Evolutionary conservation across 2,113 vertebrate species (phyloP).

Genomic region (Empidonax traillii): DNA sequence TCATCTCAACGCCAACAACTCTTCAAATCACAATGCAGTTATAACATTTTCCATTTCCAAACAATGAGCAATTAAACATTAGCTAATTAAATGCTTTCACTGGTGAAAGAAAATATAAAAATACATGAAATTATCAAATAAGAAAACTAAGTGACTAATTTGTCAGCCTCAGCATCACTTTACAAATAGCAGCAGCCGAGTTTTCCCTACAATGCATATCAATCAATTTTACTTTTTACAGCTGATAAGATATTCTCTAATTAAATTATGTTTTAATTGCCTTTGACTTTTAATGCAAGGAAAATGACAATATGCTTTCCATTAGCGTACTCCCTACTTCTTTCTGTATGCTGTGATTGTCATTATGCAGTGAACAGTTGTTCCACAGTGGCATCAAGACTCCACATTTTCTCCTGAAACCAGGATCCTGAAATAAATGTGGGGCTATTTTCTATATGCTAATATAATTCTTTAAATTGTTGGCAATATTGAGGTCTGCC

Average conservation of each 20-base stretch:
- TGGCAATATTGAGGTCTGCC: not conserved
- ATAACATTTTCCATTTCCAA: conserved; percentile 16
- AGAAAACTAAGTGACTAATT: conserved; percentile 22
- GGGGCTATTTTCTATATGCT: not conserved
- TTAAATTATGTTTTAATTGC: conserved; percentile 77
- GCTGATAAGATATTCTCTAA: conserved; percentile 72
- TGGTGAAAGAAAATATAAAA: conserved; percentile 51
- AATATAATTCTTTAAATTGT: not conserved
- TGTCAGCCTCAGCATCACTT: conserved; percentile 51
- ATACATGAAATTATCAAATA: conserved; percentile 28
- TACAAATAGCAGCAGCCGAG: conserved; percentile 57
- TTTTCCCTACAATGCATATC: conserved; percentile 68
- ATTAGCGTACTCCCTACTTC: not conserved
- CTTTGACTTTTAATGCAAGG: conserved; percentile 65
- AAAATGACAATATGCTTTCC: conserved; percentile 60
- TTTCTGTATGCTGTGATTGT: not conserved
- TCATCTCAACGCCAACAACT: conserved; percentile 4
- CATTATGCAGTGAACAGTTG: not conserved
- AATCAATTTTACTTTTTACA: conserved; percentile 69
- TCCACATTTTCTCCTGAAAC: not conserved
- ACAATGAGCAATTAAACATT: conserved; percentile 39
- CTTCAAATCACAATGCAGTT: conserved; percentile 6
- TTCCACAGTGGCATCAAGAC: not conserved
- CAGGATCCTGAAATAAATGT: not conserved
- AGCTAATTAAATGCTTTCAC: conserved; percentile 44